Conservation (phyloP, 2,888 invertebrate genomes). For the Eilema sororculum region DNA sequence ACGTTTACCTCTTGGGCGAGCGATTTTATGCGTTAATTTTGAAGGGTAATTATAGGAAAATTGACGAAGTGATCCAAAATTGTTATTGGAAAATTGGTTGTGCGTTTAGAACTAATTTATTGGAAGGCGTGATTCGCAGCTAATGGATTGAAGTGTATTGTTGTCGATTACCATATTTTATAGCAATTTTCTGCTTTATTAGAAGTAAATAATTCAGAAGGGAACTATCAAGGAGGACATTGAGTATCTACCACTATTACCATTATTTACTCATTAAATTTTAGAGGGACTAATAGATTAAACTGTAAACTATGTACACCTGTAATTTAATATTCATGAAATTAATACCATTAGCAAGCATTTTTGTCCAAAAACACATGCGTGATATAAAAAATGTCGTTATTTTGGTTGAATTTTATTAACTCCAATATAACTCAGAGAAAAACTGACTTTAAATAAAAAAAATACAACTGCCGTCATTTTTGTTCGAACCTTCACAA, state of each 20-base stretch:
- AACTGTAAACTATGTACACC: neutral
- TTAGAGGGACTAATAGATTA: neutral
- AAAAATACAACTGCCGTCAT: conserved; percentile 6
- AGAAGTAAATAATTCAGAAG: neutral
- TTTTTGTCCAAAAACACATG: neutral
- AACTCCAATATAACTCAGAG: neutral
- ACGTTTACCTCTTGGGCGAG: conserved; percentile 40
- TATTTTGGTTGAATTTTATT: neutral
- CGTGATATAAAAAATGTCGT: neutral
- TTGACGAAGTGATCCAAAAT: conserved; percentile 30
- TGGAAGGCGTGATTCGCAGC: neutral
- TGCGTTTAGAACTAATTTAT: neutral
- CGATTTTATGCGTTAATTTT: conserved; percentile 47
- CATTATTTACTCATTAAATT: neutral
- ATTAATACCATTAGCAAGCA: too few species aligned
- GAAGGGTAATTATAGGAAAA: conserved; percentile 46
- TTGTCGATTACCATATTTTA: neutral
- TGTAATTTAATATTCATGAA: neutral
- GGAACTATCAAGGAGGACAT: too few species aligned
- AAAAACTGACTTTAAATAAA: neutral
- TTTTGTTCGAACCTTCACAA: conserved; percentile 4
- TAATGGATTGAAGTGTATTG: conserved; percentile 1
- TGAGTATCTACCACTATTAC: neutral
- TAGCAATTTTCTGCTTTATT: neutral
- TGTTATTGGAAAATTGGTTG: conserved; percentile 33